Evolutionary conservation across 1,140 invertebrate species (phyloP).

Genomic region (Macrosteles quadrilineatus): DNA sequence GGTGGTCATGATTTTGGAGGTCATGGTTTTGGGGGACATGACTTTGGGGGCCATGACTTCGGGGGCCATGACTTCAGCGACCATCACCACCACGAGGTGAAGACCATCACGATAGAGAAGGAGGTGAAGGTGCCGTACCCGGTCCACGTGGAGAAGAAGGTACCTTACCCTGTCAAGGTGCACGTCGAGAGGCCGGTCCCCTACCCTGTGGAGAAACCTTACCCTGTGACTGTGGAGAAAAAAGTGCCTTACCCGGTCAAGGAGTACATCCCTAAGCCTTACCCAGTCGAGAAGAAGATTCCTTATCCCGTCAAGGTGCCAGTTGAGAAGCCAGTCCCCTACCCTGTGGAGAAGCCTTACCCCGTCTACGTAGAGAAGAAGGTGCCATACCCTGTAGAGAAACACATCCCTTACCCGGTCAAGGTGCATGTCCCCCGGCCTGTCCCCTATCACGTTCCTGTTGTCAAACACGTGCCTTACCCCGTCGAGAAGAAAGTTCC

Average conservation of each 20-base stretch:
- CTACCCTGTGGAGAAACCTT: slow-evolving; percentile 44
- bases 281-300: slow-evolving; percentile 60
- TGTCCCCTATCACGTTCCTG: too few species aligned
- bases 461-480: too few species aligned
- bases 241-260: slow-evolving; percentile 65
- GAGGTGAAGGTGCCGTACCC: slow-evolving; percentile 69
- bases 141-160: slow-evolving; percentile 61
- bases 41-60: background rate
- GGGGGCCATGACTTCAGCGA: slow-evolving; percentile 3
- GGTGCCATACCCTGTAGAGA: too few species aligned
- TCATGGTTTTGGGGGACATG: slow-evolving; percentile 45
- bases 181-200: slow-evolving; percentile 67
- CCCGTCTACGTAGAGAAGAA: too few species aligned
- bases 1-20: background rate
- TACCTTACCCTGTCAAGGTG: slow-evolving; percentile 70
- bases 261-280: slow-evolving; percentile 59
- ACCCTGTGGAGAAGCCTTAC: too few species aligned
- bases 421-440: too few species aligned
- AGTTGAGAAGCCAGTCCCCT: too few species aligned
- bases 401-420: too few species aligned
- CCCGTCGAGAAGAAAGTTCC: too few species aligned
- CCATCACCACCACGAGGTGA: slow-evolving; percentile 36
- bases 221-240: slow-evolving; percentile 42
- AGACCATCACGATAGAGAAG: slow-evolving; percentile 21
- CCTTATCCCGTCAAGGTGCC: too few species aligned